These are phyloP conservation scores for Glyphotaelius pellucidus DNA, from an alignment of 2,888 invertebrate genomes.

Conservation along the genomic window DNA sequence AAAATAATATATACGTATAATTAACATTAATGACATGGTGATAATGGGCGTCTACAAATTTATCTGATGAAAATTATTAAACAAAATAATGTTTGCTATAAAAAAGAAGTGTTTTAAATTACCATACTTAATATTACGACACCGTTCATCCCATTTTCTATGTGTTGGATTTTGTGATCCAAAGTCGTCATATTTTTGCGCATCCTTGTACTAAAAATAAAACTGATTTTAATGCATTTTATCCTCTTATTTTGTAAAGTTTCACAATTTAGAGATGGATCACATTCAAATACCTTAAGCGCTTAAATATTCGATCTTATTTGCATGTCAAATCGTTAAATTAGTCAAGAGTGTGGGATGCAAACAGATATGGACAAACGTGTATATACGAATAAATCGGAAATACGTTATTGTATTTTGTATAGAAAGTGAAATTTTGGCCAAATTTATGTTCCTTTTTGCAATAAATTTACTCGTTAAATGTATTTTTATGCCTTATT, in stretches of 20 bases:
- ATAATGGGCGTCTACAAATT: background rate
- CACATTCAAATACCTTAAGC: background rate
- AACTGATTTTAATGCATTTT: background rate
- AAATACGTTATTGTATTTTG: background rate
- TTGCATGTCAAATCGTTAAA: background rate
- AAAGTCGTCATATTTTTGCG: background rate
- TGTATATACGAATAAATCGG: background rate
- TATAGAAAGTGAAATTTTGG: background rate
- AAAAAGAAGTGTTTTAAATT: background rate
- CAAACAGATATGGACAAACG: background rate
- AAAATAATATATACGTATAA: background rate
- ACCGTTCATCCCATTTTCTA: background rate
- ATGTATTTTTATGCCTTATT: background rate
- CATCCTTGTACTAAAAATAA: background rate
- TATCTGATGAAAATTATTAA: background rate
- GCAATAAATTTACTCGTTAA: background rate
- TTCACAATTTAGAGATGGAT: background rate
- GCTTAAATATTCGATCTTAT: background rate
- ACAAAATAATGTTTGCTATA: background rate
- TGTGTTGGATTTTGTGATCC: background rate
- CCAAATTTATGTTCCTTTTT: background rate
- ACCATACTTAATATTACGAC: background rate
- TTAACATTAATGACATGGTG: background rate
- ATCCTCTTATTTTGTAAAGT: background rate
- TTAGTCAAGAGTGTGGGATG: background rate